Evolutionary conservation across 2,888 invertebrate genomes (phyloP).

Genomic region (Acanthacorydalis orientalis): DNA sequence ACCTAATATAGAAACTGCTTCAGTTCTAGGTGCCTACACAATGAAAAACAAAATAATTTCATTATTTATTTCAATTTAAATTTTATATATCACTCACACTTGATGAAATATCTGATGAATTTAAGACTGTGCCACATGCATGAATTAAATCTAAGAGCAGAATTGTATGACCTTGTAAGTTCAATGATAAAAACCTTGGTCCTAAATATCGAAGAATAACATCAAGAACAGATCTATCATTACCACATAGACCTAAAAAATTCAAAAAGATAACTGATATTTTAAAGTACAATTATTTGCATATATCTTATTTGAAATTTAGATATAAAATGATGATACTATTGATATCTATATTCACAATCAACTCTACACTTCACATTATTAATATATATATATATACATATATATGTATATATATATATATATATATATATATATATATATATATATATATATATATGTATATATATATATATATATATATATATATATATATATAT

Average conservation of each 20-base stretch:
- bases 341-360: too few relatives aligned
- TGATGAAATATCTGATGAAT: constrained; percentile 56
- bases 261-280: not conserved
- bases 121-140: constrained; percentile 74
- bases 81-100: constrained; percentile 20
- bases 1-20: constrained; percentile 80
- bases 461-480: too few relatives aligned
- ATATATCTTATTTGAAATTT: too few relatives aligned
- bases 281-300: too few relatives aligned
- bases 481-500: too few relatives aligned
- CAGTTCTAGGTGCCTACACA: constrained; percentile 51
- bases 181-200: constrained; percentile 68
- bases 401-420: too few relatives aligned
- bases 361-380: too few relatives aligned
- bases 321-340: too few relatives aligned
- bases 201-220: constrained; percentile 64
- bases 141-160: constrained; percentile 78
- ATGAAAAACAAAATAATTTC: too few relatives aligned
- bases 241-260: constrained; percentile 38
- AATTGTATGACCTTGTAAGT: constrained; percentile 76
- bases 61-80: not conserved
- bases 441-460: too few relatives aligned
- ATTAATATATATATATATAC: too few relatives aligned
- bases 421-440: too few relatives aligned
- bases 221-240: constrained; percentile 60